Evolutionary conservation across 35 echinoderm and acorn worm genomes (phyloP), one percentile per base, ranked within the genome.

Genomic region (Heliocidaris tuberculata): DNA sequence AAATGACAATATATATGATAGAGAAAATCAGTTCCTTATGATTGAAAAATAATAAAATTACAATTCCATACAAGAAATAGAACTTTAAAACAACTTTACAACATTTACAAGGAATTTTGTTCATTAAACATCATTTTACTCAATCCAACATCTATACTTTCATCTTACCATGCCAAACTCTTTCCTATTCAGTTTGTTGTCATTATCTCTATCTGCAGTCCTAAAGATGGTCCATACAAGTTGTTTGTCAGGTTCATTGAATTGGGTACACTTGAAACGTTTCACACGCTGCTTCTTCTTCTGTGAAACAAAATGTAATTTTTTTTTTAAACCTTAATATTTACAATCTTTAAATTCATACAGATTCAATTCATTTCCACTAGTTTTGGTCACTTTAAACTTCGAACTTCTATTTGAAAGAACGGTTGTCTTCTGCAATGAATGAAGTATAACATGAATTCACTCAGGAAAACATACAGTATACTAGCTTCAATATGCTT

Each of bases 241-340:
- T 85, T 96, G 94, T 31, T 95, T 91, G 85, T 96, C 95, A 70
- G 97, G 97, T 10, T 98, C 97, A 49, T 93, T 95, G 52, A 96
- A 95, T 93, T 93, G 91, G 91, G 48, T 93, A 31, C 91, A 93
- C 30, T 93, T 93, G 30, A 93, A 93, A 0, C 91, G 47, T 27
- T 59, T 49, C 16, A 59, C 91, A 13, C n/a, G 47, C 29, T 48
- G 47, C 91, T 93, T 93, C 47, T 93, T 93, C 50, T 31, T 59
- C 91, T 93, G 48, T 19, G 52, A 56, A 29, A 86, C 85, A 30
- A 86, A 89, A 89, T 42, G 19, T n/a, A 21, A 19, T 85, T 19
- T 85, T 85, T 15, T 15, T 19, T 85, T 85, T 11, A 42, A 89
- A 17, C 2, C 13, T 48, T 47, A n/a, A 89, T 48, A n/a, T n/a